Evolutionary conservation across 2,797 vertebrate species (phyloP), one percentile per base, ranked within the genome.

Genomic region (Rhabdophis nuchalis): DNA sequence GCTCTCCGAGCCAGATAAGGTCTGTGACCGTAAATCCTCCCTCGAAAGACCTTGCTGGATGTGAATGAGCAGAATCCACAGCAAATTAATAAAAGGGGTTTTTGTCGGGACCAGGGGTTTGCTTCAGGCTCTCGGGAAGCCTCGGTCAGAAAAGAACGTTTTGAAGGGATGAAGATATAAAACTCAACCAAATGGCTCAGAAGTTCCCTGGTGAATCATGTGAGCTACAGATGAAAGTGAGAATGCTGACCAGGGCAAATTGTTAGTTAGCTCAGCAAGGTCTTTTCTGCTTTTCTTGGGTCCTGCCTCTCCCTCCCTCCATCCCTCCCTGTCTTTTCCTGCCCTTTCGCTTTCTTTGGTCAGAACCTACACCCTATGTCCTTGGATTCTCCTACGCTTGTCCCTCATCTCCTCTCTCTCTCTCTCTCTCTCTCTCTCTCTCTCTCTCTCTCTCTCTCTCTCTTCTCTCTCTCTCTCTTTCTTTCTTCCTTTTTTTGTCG

Each of bases 341-440:
- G 13, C 2, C 52, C 10, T 53, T 41, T 56, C 0, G 0, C 12
- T 72, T 92, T 86, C 82, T 72, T 93, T 86, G 61, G 32, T 0
- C 11, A 52, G 57, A 86, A 91, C 92, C 87, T 57, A 88, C 94
- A 41, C 36, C 29, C 3, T 0, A 2, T 87, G 90, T 94, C 95
- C 95, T 96, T 96, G 93, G 60, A 68, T 95, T 25, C 61, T 86
- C 46, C 87, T 89, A 93, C 92, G 82, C 87, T 86, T 1, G 0
- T 93, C 93, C 93, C 93, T 93, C 94, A 93, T 89, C 90, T 87
- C 68, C 1, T 0, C 16, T 54, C 13, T 58, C 58, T 9, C 58
- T 88, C 41, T 18, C 60, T 36, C 56, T 68, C 60, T n/a, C 4
- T 61, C 13, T 13, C 87, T 94, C 29, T 64, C n/a, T 16, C 16